These are phyloP conservation scores for Caenorhabditis wallacei DNA, from an alignment of 2,888 invertebrate genomes.

Conservation along the genomic window DNA sequence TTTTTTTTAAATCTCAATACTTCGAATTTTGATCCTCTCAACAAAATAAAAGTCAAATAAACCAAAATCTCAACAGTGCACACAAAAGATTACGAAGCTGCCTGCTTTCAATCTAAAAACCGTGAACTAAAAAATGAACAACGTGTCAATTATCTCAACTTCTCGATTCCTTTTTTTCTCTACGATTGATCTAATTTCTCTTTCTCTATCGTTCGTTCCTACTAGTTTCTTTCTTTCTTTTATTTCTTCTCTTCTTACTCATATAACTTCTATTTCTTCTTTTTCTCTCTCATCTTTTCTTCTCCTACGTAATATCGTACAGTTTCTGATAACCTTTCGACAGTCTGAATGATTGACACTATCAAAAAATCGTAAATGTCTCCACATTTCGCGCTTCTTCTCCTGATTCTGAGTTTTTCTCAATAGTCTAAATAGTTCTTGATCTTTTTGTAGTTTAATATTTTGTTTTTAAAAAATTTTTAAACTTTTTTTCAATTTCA, in stretches of 20 bases:
- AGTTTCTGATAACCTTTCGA: constrained; percentile 36
- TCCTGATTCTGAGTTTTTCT: background rate
- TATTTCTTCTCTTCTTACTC: constrained; percentile 14
- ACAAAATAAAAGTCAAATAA: no score
- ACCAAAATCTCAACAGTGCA: no score
- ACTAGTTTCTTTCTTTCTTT: constrained; percentile 6
- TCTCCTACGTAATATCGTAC: constrained; percentile 1
- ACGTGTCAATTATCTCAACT: constrained; percentile 17
- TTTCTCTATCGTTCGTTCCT: background rate
- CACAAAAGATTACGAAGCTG: no score
- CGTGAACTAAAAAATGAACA: background rate
- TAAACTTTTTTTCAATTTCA: constrained; percentile 1
- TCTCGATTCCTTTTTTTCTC: constrained; percentile 5
- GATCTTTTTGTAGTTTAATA: background rate
- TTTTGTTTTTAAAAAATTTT: background rate
- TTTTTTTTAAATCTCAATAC: no score
- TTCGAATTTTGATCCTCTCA: no score
- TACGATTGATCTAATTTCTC: background rate
- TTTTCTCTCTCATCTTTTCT: constrained; percentile 1
- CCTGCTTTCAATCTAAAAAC: no score
- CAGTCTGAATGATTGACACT: constrained; percentile 46
- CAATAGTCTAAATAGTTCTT: background rate
- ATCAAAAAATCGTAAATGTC: constrained; percentile 30
- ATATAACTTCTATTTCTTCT: background rate
- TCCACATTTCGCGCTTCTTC: constrained; percentile 26